Percentiles rank a stretch among this genome's conserved stretches.
These are phyloP conservation scores for Lasioglossum albipes DNA, from an alignment of 1,140 invertebrate genomes.

Conservation along the genomic window DNA sequence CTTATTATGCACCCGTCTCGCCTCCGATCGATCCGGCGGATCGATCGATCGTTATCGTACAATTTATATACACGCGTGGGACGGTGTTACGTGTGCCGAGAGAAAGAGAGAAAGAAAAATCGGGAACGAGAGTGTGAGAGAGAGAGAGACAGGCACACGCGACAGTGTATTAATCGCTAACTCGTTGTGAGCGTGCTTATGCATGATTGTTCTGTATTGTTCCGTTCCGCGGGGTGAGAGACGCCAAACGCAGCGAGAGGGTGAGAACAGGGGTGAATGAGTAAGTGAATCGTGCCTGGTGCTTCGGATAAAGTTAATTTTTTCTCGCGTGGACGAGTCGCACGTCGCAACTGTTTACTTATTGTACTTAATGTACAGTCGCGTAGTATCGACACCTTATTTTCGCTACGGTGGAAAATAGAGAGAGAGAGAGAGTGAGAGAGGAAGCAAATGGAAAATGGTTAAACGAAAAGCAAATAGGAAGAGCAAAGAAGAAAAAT, in stretches of 20 bases:
- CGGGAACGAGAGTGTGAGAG: background rate
- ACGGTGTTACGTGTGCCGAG: slow-evolving; percentile 57
- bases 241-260: background rate
- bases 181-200: slow-evolving; percentile 62
- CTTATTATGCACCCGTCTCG: slow-evolving; percentile 34
- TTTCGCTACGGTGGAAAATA: slow-evolving; percentile 47
- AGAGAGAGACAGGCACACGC: background rate
- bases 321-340: slow-evolving; percentile 23
- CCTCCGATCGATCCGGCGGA: background rate
- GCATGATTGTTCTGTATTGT: slow-evolving; percentile 58
- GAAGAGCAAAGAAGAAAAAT: background rate
- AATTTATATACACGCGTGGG: slow-evolving; percentile 58
- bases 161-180: slow-evolving; percentile 51
- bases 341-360: slow-evolving; percentile 35
- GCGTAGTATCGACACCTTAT: slow-evolving; percentile 57
- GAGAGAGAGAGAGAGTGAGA: background rate
- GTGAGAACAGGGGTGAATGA: background rate
- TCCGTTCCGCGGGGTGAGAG: slow-evolving; percentile 31
- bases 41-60: slow-evolving; percentile 53
- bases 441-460: background rate
- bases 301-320: slow-evolving; percentile 54
- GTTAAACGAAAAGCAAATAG: background rate
- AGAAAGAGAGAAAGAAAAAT: background rate
- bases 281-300: slow-evolving; percentile 43
- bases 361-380: slow-evolving; percentile 58